phyloP scores from a whole-genome alignment of 2,113 vertebrate species.

The Garra rufa region DNA sequence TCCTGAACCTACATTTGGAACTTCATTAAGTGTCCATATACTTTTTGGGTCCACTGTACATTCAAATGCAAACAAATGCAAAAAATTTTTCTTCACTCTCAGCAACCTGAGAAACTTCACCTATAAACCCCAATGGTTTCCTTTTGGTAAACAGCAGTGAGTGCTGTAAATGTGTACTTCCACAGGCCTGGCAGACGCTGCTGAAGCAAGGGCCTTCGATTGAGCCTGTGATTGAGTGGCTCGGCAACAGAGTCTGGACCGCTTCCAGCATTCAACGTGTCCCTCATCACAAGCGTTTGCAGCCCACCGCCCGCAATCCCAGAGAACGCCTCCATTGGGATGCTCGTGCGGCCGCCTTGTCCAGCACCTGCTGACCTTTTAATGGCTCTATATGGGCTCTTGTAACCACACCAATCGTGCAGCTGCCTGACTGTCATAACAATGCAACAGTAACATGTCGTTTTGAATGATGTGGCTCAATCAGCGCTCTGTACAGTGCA shows the following conservation, averaged over 20 bases:
- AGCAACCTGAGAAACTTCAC: conserved; percentile 3
- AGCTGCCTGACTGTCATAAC: conserved; percentile 35
- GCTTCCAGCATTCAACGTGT: conserved; percentile 43
- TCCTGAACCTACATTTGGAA: too few relatives aligned
- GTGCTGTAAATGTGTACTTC: conserved; percentile 6
- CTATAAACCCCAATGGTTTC: too few relatives aligned
- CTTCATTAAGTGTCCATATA: not conserved
- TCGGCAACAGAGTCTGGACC: conserved; percentile 45
- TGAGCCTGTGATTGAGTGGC: conserved; percentile 48
- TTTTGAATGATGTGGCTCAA: conserved; percentile 35
- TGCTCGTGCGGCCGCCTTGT: not conserved
- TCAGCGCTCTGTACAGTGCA: conserved; percentile 20
- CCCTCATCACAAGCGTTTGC: conserved; percentile 18
- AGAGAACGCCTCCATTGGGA: conserved; percentile 23
- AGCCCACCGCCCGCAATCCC: not conserved
- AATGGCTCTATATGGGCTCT: conserved; percentile 24
- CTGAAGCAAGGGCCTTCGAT: not conserved
- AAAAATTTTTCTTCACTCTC: not conserved
- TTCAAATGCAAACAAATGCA: conserved; percentile 1
- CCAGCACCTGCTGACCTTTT: conserved; percentile 41
- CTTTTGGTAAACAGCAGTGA: conserved; percentile 30
- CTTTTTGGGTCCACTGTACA: not conserved
- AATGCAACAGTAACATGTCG: conserved; percentile 50
- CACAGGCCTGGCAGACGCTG: conserved; percentile 16
- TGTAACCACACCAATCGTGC: not conserved